Evolutionary conservation across 2,888 invertebrate species (phyloP).

Genomic region (Electrophaes corylata): DNA sequence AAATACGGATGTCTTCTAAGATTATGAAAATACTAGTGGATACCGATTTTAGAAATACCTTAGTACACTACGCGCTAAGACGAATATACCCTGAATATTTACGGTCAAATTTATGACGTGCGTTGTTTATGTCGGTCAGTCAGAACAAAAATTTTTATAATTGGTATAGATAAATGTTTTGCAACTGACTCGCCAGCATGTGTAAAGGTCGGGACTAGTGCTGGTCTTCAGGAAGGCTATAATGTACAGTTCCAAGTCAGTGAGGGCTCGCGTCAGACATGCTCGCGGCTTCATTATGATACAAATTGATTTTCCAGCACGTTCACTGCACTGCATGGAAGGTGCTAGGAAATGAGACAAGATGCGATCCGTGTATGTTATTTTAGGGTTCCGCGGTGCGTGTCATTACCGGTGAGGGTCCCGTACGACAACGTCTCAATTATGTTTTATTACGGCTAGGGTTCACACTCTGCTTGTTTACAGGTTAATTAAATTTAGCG

Average conservation of each 20-base stretch:
- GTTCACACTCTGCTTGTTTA: conserved; percentile 30
- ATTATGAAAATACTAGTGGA: too few relatives aligned
- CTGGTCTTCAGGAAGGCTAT: neutral
- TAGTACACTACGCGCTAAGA: too few relatives aligned
- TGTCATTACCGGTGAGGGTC: conserved; percentile 42
- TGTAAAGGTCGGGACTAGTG: neutral
- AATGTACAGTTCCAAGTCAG: conserved; percentile 11
- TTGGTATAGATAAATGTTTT: too few relatives aligned
- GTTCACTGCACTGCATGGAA: conserved; percentile 17
- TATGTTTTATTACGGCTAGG: conserved; percentile 45
- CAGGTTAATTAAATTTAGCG: too few relatives aligned
- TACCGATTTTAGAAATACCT: too few relatives aligned
- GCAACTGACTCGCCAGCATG: too few relatives aligned
- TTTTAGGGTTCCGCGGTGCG: conserved; percentile 39
- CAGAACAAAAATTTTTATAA: too few relatives aligned
- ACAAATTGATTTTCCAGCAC: conserved; percentile 20
- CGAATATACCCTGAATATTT: too few relatives aligned
- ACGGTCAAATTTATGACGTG: too few relatives aligned
- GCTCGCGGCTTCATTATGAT: neutral
- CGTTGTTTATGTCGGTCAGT: too few relatives aligned
- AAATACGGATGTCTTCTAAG: too few relatives aligned
- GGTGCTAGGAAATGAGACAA: conserved; percentile 9
- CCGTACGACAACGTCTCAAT: conserved; percentile 49
- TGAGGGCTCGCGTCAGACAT: neutral
- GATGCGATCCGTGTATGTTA: conserved; percentile 23